phyloP scores from a whole-genome alignment of 2,113 vertebrate genomes.

The Albula goreensis region DNA sequence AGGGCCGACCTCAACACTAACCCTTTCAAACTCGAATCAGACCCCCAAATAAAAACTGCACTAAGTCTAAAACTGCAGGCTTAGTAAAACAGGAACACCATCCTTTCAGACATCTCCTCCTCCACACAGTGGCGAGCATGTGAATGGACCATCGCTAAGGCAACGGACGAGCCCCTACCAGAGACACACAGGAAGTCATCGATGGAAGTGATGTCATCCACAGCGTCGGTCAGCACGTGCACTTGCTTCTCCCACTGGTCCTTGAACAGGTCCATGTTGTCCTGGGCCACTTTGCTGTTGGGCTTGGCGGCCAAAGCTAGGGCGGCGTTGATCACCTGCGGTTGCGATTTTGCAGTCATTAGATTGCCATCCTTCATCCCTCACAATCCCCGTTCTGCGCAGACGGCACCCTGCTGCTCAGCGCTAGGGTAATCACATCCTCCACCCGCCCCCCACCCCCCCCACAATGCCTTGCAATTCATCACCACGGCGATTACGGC shows the following conservation, averaged over 20 bases:
- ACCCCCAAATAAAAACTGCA: too few species aligned
- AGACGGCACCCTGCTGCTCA: constrained; percentile 49
- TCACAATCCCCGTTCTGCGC: constrained; percentile 53
- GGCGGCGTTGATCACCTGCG: constrained; percentile 97
- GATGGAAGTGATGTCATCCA: constrained; percentile 98
- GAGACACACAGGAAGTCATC: constrained; percentile 98
- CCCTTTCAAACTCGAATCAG: too few species aligned
- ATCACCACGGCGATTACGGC: constrained; percentile 46
- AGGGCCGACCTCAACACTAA: too few species aligned
- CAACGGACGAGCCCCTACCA: constrained; percentile 68
- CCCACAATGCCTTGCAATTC: constrained; percentile 36
- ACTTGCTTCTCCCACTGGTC: constrained; percentile 98
- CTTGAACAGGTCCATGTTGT: constrained; percentile 99
- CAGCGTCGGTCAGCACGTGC: constrained; percentile 92
- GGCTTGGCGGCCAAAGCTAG: constrained; percentile 96
- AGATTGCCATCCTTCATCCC: background rate
- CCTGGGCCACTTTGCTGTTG: constrained; percentile 96
- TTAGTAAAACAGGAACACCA: too few species aligned
- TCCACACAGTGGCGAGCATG: too few species aligned
- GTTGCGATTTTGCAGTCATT: constrained; percentile 58
- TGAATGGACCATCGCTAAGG: background rate
- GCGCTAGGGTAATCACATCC: constrained; percentile 40
- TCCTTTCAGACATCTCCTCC: too few species aligned
- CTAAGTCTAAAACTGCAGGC: too few species aligned
- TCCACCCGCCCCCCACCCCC: constrained; percentile 22